These are phyloP conservation scores for Epicauta chinensis DNA, from an alignment of 1,140 invertebrate genomes.

Conservation along the genomic window DNA sequence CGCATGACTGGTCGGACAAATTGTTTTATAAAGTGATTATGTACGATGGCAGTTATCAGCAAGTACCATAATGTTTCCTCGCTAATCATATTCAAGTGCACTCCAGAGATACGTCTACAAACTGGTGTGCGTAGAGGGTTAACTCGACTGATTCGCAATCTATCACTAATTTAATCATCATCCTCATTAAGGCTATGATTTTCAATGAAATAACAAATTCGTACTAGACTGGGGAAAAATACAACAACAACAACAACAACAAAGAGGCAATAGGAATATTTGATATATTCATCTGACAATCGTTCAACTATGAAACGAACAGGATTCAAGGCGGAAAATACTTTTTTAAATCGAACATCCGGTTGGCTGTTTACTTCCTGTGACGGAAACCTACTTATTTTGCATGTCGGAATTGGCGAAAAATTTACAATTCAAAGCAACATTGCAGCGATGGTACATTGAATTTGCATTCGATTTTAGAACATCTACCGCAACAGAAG, in stretches of 20 bases:
- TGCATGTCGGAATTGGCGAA: slow-evolving; percentile 14
- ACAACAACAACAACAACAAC: no score
- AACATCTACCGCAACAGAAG: no score
- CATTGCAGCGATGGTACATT: neutral
- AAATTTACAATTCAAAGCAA: slow-evolving; percentile 16
- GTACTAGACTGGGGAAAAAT: no score
- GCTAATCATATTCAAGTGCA: slow-evolving; percentile 38
- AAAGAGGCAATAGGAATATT: no score
- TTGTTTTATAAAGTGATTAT: slow-evolving; percentile 46
- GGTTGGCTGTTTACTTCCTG: slow-evolving; percentile 13
- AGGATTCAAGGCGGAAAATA: slow-evolving; percentile 7
- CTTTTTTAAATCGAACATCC: slow-evolving; percentile 3
- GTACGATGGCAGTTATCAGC: slow-evolving; percentile 40
- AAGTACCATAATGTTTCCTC: slow-evolving; percentile 34
- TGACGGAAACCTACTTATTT: slow-evolving; percentile 15
- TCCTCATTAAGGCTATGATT: no score
- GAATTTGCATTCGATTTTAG: no score
- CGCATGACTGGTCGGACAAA: slow-evolving; percentile 43
- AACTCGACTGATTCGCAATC: no score
- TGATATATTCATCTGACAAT: no score
- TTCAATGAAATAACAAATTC: no score
- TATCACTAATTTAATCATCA: no score
- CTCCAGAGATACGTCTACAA: slow-evolving; percentile 13
- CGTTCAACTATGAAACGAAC: neutral
- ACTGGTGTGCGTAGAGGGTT: neutral